These are phyloP conservation scores for Acanthoscelides obtectus DNA, from an alignment of 2,888 invertebrate species.

Conservation along the genomic window DNA sequence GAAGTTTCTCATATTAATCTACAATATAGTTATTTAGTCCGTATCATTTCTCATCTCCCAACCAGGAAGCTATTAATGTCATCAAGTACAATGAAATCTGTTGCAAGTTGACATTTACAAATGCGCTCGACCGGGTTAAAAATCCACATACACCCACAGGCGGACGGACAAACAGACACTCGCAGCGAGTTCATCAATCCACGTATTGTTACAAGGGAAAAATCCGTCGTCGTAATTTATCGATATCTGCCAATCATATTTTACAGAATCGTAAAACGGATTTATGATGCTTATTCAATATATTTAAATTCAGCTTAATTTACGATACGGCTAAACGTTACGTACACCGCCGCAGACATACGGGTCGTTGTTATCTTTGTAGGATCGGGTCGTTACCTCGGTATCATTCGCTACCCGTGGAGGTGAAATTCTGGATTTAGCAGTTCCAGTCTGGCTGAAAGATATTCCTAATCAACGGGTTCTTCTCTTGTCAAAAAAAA, in stretches of 20 bases:
- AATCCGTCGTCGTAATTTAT: neutral
- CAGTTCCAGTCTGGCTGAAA: no score
- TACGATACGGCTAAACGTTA: neutral
- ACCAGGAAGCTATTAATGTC: neutral
- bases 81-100: neutral
- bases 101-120: neutral
- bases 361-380: neutral
- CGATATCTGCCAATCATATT: neutral
- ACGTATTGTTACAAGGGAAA: neutral
- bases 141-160: neutral
- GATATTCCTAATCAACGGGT: no score
- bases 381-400: neutral
- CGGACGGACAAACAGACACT: neutral
- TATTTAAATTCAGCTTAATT: neutral
- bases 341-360: neutral
- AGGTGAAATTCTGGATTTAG: no score
- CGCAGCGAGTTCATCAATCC: neutral
- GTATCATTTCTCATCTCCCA: neutral
- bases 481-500: no score
- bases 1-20: neutral
- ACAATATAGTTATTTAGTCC: neutral
- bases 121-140: neutral
- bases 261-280: neutral
- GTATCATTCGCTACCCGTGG: no score
- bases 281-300: neutral